Conservation (phyloP, 2,113 vertebrate species). For the Neotoma lepida region DNA sequence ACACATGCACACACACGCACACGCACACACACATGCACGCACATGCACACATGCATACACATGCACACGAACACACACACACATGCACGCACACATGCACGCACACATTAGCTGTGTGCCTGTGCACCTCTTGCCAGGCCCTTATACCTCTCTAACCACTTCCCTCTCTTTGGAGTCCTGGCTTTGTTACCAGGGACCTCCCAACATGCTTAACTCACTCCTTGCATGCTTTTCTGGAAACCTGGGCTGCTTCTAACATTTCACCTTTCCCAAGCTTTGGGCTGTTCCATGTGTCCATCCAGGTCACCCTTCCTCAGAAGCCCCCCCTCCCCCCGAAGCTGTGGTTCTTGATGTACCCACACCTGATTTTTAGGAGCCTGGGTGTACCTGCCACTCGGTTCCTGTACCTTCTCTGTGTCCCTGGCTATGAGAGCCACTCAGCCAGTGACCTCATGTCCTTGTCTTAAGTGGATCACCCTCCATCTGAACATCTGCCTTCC, state of each 20-base stretch:
- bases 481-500: not conserved
- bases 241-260: not conserved
- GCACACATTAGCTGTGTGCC: not conserved
- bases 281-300: not conserved
- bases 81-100: not conserved
- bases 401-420: not conserved
- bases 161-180: not conserved
- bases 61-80: not conserved
- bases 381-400: accelerated
- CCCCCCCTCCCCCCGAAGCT: not conserved
- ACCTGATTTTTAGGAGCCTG: not conserved
- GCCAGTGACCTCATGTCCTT: not conserved
- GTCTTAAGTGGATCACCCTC: not conserved
- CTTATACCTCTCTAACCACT: not conserved
- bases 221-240: not conserved
- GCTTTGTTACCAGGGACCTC: not conserved
- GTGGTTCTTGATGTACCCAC: not conserved
- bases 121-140: not conserved
- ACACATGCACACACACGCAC: too few relatives aligned
- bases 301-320: not conserved
- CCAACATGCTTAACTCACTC: not conserved
- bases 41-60: too few relatives aligned
- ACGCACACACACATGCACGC: not conserved
- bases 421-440: not conserved
- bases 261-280: not conserved